Base-by-base conservation (phyloP, 2,888 invertebrate genomes). In the Nysson spinosus region DNA sequence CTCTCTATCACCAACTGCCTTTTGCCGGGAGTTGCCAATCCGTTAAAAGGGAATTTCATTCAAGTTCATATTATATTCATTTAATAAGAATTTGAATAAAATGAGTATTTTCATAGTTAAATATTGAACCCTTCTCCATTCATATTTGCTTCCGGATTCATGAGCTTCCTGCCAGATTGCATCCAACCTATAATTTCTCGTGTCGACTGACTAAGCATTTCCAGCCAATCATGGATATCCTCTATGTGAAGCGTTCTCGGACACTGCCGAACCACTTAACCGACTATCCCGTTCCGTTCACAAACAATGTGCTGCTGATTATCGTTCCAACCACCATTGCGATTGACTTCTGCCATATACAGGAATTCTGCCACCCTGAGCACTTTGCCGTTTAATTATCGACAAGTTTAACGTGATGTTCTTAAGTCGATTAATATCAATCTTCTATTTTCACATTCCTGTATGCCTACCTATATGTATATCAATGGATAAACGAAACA, bases 161-260 rank as follows among this genome's bases (percentile, higher is more conserved):
- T 56, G 44, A 49, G 28, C 35, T 68, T 62, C 52, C 68, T 20
- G 61, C 14, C 30, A 34, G 35, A 24, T 43, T 40, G 51, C 46
- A 39, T 51, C 51, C 46, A 20, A 65, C 47, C 69, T 69, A 78
- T 78, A 79, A 79, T 79, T 79, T 72, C 72, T 74, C 72, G 60
- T 67, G 75, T 75, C 71, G 72, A 72, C 82, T 80, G 81, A 82
- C 77, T 76, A 79, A 82, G 78, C 81, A 79, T 79, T 80, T 82
- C 69, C 77, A 65, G 58, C 62, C 34, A 42, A 61, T 63, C 55
- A 58, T 49, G 52, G 42, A 20, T 56, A 39, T 69, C 67, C 56
- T 62, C 16, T 58, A 39, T 62, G 49, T 68, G 71, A 68, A 74
- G 55, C 61, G 49, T 69, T 62, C 68, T 58, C 69, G 74, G 73